Conservation (phyloP, 2,113 vertebrate genomes). For the Herpailurus yagouaroundi region DNA sequence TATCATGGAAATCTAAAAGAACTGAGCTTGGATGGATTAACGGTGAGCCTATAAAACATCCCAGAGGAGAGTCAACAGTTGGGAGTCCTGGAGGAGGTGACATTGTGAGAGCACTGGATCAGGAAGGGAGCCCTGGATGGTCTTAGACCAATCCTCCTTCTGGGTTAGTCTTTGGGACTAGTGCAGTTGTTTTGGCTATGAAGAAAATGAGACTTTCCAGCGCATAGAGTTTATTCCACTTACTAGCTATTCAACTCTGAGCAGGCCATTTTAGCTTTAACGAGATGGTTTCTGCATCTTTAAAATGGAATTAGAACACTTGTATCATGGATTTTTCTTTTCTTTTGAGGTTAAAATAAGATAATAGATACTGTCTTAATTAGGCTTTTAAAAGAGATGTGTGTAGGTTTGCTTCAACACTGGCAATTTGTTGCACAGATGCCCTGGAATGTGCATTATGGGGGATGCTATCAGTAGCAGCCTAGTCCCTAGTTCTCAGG, state of each 20-base stretch:
- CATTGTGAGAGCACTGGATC: neutral
- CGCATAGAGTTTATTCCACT: neutral
- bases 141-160: neutral
- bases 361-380: neutral
- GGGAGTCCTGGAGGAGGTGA: neutral
- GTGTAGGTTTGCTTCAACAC: neutral
- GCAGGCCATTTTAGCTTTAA: neutral
- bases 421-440: neutral
- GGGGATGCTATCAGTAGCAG: neutral
- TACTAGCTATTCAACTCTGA: neutral
- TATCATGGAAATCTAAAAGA: neutral
- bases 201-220: neutral
- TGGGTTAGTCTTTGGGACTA: neutral
- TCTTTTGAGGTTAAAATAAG: neutral
- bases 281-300: neutral
- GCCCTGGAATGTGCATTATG: neutral
- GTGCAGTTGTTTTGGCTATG: neutral
- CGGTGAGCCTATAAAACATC: neutral
- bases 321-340: neutral
- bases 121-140: neutral
- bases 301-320: neutral
- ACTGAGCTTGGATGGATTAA: neutral
- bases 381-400: neutral
- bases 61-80: no score
- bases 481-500: neutral